Base-by-base conservation (phyloP, 2,113 vertebrate species). In the Myrmophylax atrothorax region DNA sequence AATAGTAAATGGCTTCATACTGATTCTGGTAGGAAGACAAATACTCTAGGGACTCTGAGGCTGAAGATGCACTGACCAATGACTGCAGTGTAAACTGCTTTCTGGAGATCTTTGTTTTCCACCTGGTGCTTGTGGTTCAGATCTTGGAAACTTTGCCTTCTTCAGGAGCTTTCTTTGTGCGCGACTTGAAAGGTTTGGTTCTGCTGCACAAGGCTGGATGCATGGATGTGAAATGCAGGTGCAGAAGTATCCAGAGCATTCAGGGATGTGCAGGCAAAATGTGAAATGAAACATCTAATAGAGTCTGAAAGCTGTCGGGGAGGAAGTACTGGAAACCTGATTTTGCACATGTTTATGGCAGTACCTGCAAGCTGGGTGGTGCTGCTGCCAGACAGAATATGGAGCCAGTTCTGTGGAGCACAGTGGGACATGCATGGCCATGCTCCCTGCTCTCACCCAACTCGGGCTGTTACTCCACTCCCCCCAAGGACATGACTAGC, bases 401-500 rank as follows among this genome's bases (percentile, higher is more conserved):
- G 25, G 38, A 69, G 68, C 63, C 50, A 8, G 46, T 76, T 90
- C 18, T 70, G 55, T 15, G 38, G 58, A 67, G 68, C 4, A 1
- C 25, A 55, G 22, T 66, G 42, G 56, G 49, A 63, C 66, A 19
- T 29, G 31, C 17, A 5, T 25, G 35, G 17, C 44, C 0, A 0
- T 55, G 35, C 35, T 2, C 1, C 12, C 38, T 44, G 35, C 47
- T 46, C 56, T 60, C 35, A 31, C 18, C 42, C 33, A 37, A 40
- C 31, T 20, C 0, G 0, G 44, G 12, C 33, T 59, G 23, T 42
- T 31, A 15, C 31, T 52, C 46, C 23, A 11, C 5, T 26, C 4
- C 8, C 18, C 40, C 5, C 28, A 19, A 24, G 35, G 9, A 3
- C 9, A 4, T 7, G 17, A n/a, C 37, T 28, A 23, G 16, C 29